Percentiles rank a stretch among this genome's conserved stretches.
These are phyloP conservation scores for Ectemnius lituratus DNA, from an alignment of 2,888 invertebrate genomes.

Conservation along the genomic window DNA sequence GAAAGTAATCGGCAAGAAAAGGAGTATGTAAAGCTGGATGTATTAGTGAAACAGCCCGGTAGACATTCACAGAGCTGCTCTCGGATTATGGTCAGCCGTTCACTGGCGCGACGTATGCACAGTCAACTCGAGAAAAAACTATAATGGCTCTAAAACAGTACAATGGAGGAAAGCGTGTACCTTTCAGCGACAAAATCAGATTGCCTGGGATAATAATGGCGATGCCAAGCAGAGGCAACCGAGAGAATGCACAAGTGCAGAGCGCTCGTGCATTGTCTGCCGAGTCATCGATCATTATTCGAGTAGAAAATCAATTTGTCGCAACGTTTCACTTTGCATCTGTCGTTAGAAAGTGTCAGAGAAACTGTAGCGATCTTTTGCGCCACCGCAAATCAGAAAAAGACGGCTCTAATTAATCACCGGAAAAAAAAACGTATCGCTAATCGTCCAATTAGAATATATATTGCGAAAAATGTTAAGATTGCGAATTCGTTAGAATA, in stretches of 20 bases:
- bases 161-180: too few relatives aligned
- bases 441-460: too few relatives aligned
- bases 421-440: not conserved
- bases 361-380: constrained; percentile 26
- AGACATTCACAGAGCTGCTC: too few relatives aligned
- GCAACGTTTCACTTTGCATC: constrained; percentile 41
- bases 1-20: too few relatives aligned
- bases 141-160: too few relatives aligned
- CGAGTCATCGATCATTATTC: constrained; percentile 37
- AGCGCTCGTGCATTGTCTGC: constrained; percentile 8
- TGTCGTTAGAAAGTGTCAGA: constrained; percentile 42
- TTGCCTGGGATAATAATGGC: not conserved
- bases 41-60: too few relatives aligned
- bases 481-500: too few relatives aligned
- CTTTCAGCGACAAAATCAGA: not conserved
- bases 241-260: constrained; percentile 2
- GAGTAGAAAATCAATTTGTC: constrained; percentile 38
- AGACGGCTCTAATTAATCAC: constrained; percentile 21
- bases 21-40: too few relatives aligned
- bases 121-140: too few relatives aligned
- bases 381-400: constrained; percentile 13
- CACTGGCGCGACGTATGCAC: too few relatives aligned
- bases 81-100: too few relatives aligned
- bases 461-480: too few relatives aligned
- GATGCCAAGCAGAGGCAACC: not conserved